Conservation (phyloP, 2,113 vertebrate species). For the Myotis lucifugus region DNA sequence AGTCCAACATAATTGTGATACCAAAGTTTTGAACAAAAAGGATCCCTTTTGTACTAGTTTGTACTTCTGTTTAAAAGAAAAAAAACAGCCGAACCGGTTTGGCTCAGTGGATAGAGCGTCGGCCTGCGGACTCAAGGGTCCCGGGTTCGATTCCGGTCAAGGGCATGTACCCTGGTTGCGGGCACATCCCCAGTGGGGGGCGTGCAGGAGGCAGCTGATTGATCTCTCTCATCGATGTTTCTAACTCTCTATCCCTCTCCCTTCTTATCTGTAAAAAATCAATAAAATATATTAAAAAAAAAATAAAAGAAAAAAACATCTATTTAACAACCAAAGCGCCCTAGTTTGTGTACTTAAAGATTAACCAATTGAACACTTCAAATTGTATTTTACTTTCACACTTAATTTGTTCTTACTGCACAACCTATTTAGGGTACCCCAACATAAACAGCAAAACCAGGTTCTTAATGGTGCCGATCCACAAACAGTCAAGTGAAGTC, state of each 20-base stretch:
- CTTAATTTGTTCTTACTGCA: background rate
- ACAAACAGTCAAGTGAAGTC: conserved; percentile 52
- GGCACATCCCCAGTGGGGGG: too few relatives aligned
- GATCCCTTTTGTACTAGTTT: background rate
- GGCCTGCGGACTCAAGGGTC: too few relatives aligned
- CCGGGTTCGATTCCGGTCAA: too few relatives aligned
- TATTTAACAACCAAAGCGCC: background rate
- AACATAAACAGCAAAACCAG: conserved; percentile 1
- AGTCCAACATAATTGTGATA: background rate
- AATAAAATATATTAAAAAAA: too few relatives aligned
- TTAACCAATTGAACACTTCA: background rate
- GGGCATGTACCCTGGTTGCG: too few relatives aligned
- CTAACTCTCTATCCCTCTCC: too few relatives aligned
- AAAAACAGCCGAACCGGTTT: too few relatives aligned
- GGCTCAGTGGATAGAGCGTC: too few relatives aligned
- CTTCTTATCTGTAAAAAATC: too few relatives aligned
- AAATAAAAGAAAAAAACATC: background rate
- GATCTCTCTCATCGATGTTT: too few relatives aligned
- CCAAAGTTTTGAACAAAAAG: background rate
- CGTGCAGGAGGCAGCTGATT: too few relatives aligned
- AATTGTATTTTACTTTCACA: background rate
- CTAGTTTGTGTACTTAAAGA: background rate
- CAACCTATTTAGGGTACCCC: background rate
- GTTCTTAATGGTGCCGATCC: background rate
- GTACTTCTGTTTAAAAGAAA: background rate